These are phyloP conservation scores for Ophion costatus DNA, from an alignment of 2,888 invertebrate genomes.

Conservation along the genomic window DNA sequence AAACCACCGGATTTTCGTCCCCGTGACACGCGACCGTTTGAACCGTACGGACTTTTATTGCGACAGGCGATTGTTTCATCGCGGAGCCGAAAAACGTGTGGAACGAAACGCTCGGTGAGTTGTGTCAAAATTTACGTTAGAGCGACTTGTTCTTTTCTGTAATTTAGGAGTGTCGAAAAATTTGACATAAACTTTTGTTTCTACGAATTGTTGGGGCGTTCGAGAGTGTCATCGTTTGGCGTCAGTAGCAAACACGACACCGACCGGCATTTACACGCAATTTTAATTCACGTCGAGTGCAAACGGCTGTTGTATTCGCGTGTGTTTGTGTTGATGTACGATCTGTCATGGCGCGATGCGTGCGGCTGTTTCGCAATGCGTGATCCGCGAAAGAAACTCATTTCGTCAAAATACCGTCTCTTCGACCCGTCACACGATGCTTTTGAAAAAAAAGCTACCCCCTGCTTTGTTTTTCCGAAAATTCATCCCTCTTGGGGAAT, in stretches of 20 bases:
- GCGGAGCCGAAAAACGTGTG: background rate
- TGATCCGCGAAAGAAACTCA: conserved; percentile 24
- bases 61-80: background rate
- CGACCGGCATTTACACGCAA: background rate
- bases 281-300: conserved; percentile 49
- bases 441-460: background rate
- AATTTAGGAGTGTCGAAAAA: background rate
- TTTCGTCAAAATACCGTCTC: background rate
- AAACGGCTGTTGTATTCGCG: conserved; percentile 61
- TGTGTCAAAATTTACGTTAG: conserved; percentile 1
- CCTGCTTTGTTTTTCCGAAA: background rate
- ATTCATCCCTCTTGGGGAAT: background rate
- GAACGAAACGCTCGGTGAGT: conserved; percentile 13
- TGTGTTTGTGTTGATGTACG: conserved; percentile 70
- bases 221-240: too few species aligned
- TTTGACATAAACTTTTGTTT: too few species aligned
- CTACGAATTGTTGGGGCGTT: background rate
- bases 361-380: conserved; percentile 59
- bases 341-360: conserved; percentile 80
- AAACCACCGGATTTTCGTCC: background rate
- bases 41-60: background rate
- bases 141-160: background rate
- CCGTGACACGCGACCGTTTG: background rate
- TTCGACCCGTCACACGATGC: too few species aligned
- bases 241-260: background rate